These are phyloP conservation scores for Theocolax elegans DNA, from an alignment of 1,140 invertebrate genomes.

Conservation along the genomic window DNA sequence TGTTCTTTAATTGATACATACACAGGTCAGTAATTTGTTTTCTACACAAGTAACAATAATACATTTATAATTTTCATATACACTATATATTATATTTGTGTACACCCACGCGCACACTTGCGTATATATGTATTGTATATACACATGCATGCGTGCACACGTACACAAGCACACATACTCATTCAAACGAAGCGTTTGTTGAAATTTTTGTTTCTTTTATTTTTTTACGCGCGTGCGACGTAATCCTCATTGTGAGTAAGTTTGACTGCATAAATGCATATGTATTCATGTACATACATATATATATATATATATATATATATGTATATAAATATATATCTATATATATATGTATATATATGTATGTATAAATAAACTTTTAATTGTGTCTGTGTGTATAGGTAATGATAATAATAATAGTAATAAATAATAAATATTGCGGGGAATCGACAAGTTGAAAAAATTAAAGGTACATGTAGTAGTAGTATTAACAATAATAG, in stretches of 20 bases:
- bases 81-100: conserved; percentile 32
- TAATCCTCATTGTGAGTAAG: too few relatives aligned
- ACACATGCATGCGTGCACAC: neutral
- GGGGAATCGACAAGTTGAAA: neutral
- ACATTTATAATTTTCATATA: conserved; percentile 43
- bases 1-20: conserved; percentile 43
- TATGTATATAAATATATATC: neutral
- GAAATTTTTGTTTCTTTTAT: neutral
- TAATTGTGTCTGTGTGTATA: too few relatives aligned
- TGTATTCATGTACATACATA: neutral
- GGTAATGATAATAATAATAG: conserved; percentile 1
- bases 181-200: conserved; percentile 21
- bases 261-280: neutral
- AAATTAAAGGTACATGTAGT: neutral
- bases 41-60: conserved; percentile 45
- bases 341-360: too few relatives aligned
- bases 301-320: neutral
- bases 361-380: too few relatives aligned
- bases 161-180: conserved; percentile 1
- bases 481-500: too few relatives aligned
- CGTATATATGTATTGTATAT: neutral
- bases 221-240: too few relatives aligned
- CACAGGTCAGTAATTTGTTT: conserved; percentile 39
- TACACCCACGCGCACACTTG: neutral
- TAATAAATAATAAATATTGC: conserved; percentile 3